A percentile compares a stretch with the other conserved stretches of the same genome.
phyloP scores from a whole-genome alignment of 2,113 vertebrate species.

The Dicentrarchus labrax region DNA sequence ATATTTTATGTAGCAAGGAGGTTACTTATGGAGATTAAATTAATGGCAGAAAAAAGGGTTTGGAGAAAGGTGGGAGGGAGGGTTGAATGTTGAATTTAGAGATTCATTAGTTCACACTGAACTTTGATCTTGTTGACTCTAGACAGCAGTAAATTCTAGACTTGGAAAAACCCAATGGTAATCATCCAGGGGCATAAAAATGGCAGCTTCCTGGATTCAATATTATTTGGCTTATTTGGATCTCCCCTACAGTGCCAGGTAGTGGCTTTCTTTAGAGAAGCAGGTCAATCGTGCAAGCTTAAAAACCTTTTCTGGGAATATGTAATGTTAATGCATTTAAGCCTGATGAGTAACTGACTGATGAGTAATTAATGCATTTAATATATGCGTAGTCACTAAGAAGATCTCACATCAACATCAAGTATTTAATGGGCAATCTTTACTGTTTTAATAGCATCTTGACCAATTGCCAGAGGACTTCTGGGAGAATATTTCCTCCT shows the following conservation, averaged over 20 bases:
- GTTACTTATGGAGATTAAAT: slow-evolving; percentile 30
- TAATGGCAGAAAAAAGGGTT: slow-evolving; percentile 25
- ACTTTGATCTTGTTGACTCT: slow-evolving; percentile 69
- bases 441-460: neutral
- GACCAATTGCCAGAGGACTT: neutral
- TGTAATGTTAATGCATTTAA: neutral
- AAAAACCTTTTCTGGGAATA: neutral
- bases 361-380: neutral
- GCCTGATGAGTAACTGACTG: neutral
- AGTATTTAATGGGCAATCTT: neutral
- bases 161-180: slow-evolving; percentile 5
- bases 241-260: neutral
- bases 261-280: neutral
- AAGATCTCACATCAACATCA: neutral
- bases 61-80: slow-evolving; percentile 17
- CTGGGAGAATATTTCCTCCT: neutral
- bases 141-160: slow-evolving; percentile 47
- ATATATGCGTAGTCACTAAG: too few relatives aligned
- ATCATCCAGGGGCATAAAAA: slow-evolving; percentile 27
- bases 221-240: slow-evolving; percentile 13
- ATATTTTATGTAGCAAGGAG: neutral
- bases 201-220: neutral
- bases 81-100: slow-evolving; percentile 34
- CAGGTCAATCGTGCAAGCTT: neutral
- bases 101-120: slow-evolving; percentile 49